Base-by-base conservation (phyloP, 2,888 invertebrate species). In the Epirrhoe alternata region DNA sequence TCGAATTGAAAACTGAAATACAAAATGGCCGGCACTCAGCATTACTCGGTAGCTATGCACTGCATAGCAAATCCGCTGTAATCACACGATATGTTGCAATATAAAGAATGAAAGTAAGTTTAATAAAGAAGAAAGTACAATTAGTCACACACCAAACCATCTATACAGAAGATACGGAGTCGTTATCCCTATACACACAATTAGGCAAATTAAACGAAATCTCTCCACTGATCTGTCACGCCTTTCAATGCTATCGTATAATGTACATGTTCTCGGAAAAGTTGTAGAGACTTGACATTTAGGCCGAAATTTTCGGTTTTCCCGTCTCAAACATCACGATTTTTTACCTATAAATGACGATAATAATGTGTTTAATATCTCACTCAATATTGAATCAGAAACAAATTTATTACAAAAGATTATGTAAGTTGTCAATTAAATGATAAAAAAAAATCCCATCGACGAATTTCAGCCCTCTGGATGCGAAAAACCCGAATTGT, bases 161-260 rank as follows among this genome's bases (percentile, higher is more conserved):
- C 10, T 10, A 33, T 35, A 6, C 14, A 35, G 12, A 16, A 51
- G 38, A 51, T 16, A 12, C 42, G 51, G 5, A 45, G 59, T 55
- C 58, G 45, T 62, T 56, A 69, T 71, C 69, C 69, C 66, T 35
- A 33, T 52, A 66, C 68, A 66, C 68, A 67, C 71, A 73, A 70
- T 71, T 73, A 70, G 61, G 30, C 59, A 66, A 73, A 71, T 70
- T 69, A 71, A 70, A 70, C 67, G 65, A 68, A 61, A 68, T 57
- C 70, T 66, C 63, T 66, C 60, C 47, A 45, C 35, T 52, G 49
- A 67, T 68, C 63, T 60, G 58, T 67, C 66, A 68, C 64, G 66
- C 62, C 61, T 66, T 66, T 69, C 63, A 68, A 63, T 66, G 57
- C 51, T 63, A 61, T 62, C 58, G 66, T 62, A 61, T 67, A 64